phyloP scores from a whole-genome alignment of 1,140 invertebrate species.

The Plectrocnemia conspersa region DNA sequence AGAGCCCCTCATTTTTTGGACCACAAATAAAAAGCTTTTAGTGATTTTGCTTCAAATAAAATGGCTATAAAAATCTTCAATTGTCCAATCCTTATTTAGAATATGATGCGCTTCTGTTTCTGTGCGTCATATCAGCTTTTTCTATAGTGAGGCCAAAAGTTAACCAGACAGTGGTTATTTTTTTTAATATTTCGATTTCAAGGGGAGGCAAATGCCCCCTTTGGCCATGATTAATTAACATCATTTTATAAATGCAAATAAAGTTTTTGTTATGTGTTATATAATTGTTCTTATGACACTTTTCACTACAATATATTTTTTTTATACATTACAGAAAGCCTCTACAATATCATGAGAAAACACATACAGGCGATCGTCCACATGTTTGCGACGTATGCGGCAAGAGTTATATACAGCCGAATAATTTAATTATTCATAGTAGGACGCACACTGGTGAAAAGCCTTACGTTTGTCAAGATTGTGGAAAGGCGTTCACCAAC shows the following conservation, averaged over 20 bases:
- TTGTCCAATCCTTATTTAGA: no score
- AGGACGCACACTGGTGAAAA: slow-evolving; percentile 51
- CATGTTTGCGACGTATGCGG: slow-evolving; percentile 30
- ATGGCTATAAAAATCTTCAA: no score
- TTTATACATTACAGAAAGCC: slow-evolving; percentile 21
- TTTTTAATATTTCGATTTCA: not conserved
- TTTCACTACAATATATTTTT: not conserved
- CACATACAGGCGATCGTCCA: slow-evolving; percentile 29
- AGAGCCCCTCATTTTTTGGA: no score
- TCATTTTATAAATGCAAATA: not conserved
- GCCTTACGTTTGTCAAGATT: slow-evolving; percentile 30
- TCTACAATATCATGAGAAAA: slow-evolving; percentile 32
- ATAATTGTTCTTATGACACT: no score
- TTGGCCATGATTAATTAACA: not conserved
- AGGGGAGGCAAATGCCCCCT: no score
- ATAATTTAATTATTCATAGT: slow-evolving; percentile 49
- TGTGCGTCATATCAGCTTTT: no score
- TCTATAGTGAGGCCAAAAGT: no score
- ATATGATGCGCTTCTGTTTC: no score
- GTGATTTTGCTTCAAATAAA: no score
- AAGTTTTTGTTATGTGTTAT: slow-evolving; percentile 2
- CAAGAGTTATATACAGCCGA: slow-evolving; percentile 29
- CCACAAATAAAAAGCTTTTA: no score
- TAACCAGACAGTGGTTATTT: no score
- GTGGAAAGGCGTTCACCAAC: slow-evolving; percentile 32